Conservation (phyloP, 2,888 invertebrate species). For the Pyrrhosoma nymphula region DNA sequence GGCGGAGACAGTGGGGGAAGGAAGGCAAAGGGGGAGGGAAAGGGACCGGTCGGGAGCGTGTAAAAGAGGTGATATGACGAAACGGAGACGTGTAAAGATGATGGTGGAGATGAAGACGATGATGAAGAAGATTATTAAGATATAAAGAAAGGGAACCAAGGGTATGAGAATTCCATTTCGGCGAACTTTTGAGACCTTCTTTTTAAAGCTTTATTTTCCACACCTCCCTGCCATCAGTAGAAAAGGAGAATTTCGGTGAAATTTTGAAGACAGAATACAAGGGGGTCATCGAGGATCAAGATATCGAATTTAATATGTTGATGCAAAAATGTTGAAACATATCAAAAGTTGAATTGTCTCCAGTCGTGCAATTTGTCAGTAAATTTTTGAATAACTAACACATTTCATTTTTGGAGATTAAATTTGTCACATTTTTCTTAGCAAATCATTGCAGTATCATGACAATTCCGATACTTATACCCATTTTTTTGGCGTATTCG, state of each 20-base stretch:
- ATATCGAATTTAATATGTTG: background rate
- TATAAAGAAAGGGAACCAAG: background rate
- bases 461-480: no score
- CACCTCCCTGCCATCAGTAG: background rate
- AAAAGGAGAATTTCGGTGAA: background rate
- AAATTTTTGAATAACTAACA: no score
- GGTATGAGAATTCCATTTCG: background rate
- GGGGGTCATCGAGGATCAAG: background rate
- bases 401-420: no score
- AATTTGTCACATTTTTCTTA: no score
- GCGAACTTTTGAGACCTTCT: background rate
- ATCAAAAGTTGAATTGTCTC: no score
- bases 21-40: background rate
- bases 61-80: background rate
- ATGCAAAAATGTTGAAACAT: background rate
- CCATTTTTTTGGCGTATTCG: no score
- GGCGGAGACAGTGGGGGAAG: background rate
- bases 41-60: no score
- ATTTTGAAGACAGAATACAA: background rate
- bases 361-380: no score
- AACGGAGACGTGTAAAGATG: background rate
- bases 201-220: background rate
- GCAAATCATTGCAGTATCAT: no score
- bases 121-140: slow-evolving; percentile 31
- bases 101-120: background rate